phyloP scores from a whole-genome alignment of 2,888 invertebrate genomes.

The Sussaba pulchella region DNA sequence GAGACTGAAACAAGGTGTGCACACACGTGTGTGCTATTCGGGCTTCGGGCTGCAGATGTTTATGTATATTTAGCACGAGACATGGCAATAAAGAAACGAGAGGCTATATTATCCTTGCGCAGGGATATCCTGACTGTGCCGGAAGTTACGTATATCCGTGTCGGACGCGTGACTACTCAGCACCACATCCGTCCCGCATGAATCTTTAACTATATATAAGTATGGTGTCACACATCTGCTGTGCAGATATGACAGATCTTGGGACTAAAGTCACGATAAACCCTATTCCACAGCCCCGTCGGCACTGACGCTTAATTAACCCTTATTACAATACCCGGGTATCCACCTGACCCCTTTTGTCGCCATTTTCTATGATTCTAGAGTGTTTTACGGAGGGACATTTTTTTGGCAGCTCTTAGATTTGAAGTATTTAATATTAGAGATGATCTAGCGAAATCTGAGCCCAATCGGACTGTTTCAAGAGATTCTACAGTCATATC shows the following conservation, averaged over 20 bases:
- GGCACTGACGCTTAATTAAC: neutral
- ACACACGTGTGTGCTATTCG: too few relatives aligned
- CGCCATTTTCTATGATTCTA: too few relatives aligned
- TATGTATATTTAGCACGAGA: neutral
- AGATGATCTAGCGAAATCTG: too few relatives aligned
- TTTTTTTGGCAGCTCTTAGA: too few relatives aligned
- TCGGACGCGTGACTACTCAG: constrained; percentile 49
- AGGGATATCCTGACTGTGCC: constrained; percentile 60
- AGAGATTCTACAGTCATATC: too few relatives aligned
- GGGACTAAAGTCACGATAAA: neutral
- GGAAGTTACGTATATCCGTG: constrained; percentile 73
- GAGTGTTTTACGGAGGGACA: too few relatives aligned
- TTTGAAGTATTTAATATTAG: too few relatives aligned
- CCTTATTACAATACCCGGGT: too few relatives aligned
- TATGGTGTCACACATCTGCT: neutral
- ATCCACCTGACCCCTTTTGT: too few relatives aligned
- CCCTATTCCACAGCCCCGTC: neutral
- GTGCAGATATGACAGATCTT: constrained; percentile 7
- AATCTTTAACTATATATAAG: constrained; percentile 1
- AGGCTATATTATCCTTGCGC: constrained; percentile 9
- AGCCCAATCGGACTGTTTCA: too few relatives aligned
- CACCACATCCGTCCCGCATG: constrained; percentile 32
- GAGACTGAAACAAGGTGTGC: too few relatives aligned
- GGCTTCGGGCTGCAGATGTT: too few relatives aligned
- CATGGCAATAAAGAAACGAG: constrained; percentile 28